phyloP scores from a whole-genome alignment of 2,113 vertebrate genomes.

The Macquaria ambigua region DNA sequence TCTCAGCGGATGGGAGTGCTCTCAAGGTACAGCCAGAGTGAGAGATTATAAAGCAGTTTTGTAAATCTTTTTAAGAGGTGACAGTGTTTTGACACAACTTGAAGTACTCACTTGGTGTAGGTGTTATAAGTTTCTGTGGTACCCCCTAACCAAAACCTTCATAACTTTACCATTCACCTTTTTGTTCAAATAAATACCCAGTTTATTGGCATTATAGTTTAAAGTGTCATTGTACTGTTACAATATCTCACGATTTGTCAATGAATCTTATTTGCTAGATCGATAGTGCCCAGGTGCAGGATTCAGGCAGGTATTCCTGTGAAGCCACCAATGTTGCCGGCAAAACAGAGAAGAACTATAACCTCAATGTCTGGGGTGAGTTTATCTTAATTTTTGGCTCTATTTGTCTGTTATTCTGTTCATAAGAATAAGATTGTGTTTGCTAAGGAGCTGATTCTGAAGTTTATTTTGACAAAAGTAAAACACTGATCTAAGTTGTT shows the following conservation, averaged over 20 bases:
- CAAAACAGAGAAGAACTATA: slow-evolving; percentile 96
- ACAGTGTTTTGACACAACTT: not conserved
- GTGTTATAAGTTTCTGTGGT: not conserved
- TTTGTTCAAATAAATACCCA: not conserved
- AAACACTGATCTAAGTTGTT: not conserved
- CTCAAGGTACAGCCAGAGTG: slow-evolving; percentile 86
- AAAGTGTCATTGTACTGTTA: not conserved
- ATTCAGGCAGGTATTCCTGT: slow-evolving; percentile 95
- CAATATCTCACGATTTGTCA: not conserved
- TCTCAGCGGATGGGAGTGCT: slow-evolving; percentile 88
- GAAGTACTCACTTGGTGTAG: not conserved
- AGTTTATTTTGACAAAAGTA: not conserved
- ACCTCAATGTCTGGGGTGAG: slow-evolving; percentile 97
- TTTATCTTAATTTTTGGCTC: not conserved
- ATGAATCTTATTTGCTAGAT: slow-evolving; percentile 81
- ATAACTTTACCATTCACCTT: not conserved
- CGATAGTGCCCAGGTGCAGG: slow-evolving; percentile 89
- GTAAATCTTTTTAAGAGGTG: not conserved
- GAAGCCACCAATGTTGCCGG: slow-evolving; percentile 95
- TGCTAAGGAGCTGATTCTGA: not conserved
- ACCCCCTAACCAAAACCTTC: not conserved
- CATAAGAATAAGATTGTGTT: not conserved
- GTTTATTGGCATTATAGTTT: not conserved
- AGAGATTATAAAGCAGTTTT: not conserved
- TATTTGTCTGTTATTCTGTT: not conserved